These are phyloP conservation scores for Apoda limacodes DNA, from an alignment of 2,888 invertebrate genomes.

Conservation along the genomic window DNA sequence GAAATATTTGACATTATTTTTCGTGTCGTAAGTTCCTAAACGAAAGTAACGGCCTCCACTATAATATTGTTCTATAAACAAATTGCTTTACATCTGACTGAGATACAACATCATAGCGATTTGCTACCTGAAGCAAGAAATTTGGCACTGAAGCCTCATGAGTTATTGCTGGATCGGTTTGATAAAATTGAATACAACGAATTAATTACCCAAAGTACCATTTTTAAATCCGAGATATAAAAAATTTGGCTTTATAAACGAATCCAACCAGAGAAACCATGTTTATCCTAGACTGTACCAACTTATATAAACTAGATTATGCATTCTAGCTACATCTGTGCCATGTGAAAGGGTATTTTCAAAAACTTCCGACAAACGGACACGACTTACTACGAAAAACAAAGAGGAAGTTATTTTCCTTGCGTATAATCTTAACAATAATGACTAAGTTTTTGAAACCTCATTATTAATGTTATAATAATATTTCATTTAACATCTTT, in stretches of 20 bases:
- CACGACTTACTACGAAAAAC: too few species aligned
- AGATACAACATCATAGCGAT: neutral
- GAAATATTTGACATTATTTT: constrained; percentile 1
- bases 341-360: too few species aligned
- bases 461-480: too few species aligned
- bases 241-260: constrained; percentile 1
- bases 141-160: neutral
- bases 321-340: too few species aligned
- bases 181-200: neutral
- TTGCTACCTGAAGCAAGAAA: neutral
- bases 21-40: neutral
- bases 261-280: too few species aligned
- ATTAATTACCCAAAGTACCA: neutral
- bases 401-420: too few species aligned
- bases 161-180: neutral
- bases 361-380: too few species aligned
- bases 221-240: neutral
- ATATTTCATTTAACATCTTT: too few species aligned
- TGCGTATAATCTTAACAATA: too few species aligned
- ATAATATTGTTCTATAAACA: neutral
- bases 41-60: neutral
- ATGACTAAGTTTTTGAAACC: too few species aligned
- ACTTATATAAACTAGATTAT: too few species aligned
- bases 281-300: too few species aligned
- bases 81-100: neutral